These are phyloP conservation scores for Rhadinocentrus ornatus DNA, from an alignment of 2,797 vertebrate genomes.

Conservation along the genomic window DNA sequence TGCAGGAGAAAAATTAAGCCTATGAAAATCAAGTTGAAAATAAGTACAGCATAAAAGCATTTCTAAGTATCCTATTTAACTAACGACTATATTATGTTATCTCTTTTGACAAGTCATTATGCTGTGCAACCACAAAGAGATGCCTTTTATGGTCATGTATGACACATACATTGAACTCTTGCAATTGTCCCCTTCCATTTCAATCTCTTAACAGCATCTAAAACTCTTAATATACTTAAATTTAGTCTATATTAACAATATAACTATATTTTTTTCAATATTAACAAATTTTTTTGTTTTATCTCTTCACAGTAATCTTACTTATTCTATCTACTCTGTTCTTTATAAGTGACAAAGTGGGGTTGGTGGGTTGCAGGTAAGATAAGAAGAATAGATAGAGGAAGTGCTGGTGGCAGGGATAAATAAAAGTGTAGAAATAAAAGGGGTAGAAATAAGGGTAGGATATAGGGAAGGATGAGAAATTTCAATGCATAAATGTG, in stretches of 20 bases:
- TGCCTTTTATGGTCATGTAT: background rate
- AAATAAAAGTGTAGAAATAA: conserved; percentile 21
- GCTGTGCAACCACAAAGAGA: conserved; percentile 6
- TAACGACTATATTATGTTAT: background rate
- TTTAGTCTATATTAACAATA: conserved; percentile 21
- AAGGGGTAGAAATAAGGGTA: background rate
- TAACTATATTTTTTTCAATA: conserved; percentile 11
- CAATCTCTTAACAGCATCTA: conserved; percentile 16
- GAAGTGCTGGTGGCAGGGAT: conserved; percentile 38
- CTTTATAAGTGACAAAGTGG: conserved; percentile 36
- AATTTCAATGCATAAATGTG: conserved; percentile 3
- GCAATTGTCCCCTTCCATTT: background rate
- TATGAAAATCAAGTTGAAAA: conserved; percentile 8
- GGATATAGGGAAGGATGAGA: background rate
- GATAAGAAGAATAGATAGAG: conserved; percentile 21
- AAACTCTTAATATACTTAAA: conserved; percentile 25
- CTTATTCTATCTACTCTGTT: conserved; percentile 35
- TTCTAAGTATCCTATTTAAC: background rate
- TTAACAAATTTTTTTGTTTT: background rate
- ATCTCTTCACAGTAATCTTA: conserved; percentile 14
- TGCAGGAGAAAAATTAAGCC: conserved; percentile 29
- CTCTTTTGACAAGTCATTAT: background rate
- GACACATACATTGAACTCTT: background rate
- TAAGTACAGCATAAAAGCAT: background rate
- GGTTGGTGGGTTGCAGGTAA: conserved; percentile 23